Evolutionary conservation across 1,140 invertebrate species (phyloP), one percentile per base, ranked within the genome.

Genomic region (Thrips palmi): DNA sequence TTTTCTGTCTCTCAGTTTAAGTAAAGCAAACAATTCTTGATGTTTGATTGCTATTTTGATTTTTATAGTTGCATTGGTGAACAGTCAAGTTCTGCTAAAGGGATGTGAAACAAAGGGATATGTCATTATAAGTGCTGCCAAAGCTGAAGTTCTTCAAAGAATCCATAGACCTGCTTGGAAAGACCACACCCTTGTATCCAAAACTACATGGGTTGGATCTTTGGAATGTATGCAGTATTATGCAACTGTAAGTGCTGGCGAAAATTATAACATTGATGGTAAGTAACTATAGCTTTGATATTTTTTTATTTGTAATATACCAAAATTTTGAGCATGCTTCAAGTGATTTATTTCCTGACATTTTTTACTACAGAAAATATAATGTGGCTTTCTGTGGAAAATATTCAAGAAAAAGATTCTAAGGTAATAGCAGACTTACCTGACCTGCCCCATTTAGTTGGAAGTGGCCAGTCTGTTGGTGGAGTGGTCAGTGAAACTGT

Each of bases 181-280:
- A 38, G 76, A 91, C 48, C 64, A 78, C 42, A 83, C 85, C 12
- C 63, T 93, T 0, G 79, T 89, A 11, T 78, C 85, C 7, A 97
- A 97, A 62, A 87, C 83, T 2, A 92, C 91, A 0, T 97, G 92
- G 89, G 75, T 85, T 33, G 89, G 91, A 6, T 75, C 81, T 37
- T 64, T 98, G 1, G 87, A 94, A 54, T 91, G 89, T 57, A 96
- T 98, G 89, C 91, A 96, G 69, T 97, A 97, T 61, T 97, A 97
- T 64, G 89, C 89, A 2, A 96, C 91, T 20, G 89, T 96, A 19
- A 85, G 78, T 54, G 66, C 67, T 24, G 81, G 79, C 10, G 76
- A 82, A 49, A 68, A 71, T 25, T 78, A 84, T 58, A 72, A 72
- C 10, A 56, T 71, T 10, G 47, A 51, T 46, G 49, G 50, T 49